Conservation (phyloP, 2,888 invertebrate species). For the Cheilosia urbana region DNA sequence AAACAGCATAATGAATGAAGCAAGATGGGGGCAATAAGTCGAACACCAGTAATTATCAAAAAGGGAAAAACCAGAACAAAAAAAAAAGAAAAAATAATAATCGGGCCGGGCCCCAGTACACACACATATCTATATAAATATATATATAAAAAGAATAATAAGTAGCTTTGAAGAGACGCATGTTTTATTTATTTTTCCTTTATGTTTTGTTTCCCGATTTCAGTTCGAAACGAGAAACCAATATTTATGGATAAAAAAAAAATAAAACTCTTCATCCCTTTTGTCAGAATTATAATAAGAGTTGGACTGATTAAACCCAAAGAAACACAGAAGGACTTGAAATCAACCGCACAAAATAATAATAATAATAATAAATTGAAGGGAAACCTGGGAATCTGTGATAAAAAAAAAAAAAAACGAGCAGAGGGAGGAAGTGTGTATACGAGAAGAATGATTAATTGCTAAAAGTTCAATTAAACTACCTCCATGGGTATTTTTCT, state of each 20-base stretch:
- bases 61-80: slow-evolving; percentile 18
- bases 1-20: slow-evolving; percentile 51
- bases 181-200: slow-evolving; percentile 54
- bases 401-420: slow-evolving; percentile 56
- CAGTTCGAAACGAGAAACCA: slow-evolving; percentile 37
- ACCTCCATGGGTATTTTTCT: slow-evolving; percentile 53
- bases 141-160: slow-evolving; percentile 44
- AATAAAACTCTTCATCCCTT: slow-evolving; percentile 54
- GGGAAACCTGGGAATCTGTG: slow-evolving; percentile 64
- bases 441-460: slow-evolving; percentile 69
- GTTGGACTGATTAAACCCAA: slow-evolving; percentile 69
- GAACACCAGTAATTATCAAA: slow-evolving; percentile 52
- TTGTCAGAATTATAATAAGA: slow-evolving; percentile 44
- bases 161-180: slow-evolving; percentile 63
- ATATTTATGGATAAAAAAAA: slow-evolving; percentile 47
- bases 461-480: slow-evolving; percentile 74
- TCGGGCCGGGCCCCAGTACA: slow-evolving; percentile 18
- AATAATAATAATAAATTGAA: slow-evolving; percentile 72
- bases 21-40: slow-evolving; percentile 45
- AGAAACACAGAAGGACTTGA: slow-evolving; percentile 62
- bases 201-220: slow-evolving; percentile 28
- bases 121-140: background rate
- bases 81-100: slow-evolving; percentile 38
- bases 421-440: slow-evolving; percentile 52
- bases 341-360: slow-evolving; percentile 64